Evolutionary conservation across 2,797 vertebrate genomes (phyloP).

Genomic region (Discoglossus pictus): DNA sequence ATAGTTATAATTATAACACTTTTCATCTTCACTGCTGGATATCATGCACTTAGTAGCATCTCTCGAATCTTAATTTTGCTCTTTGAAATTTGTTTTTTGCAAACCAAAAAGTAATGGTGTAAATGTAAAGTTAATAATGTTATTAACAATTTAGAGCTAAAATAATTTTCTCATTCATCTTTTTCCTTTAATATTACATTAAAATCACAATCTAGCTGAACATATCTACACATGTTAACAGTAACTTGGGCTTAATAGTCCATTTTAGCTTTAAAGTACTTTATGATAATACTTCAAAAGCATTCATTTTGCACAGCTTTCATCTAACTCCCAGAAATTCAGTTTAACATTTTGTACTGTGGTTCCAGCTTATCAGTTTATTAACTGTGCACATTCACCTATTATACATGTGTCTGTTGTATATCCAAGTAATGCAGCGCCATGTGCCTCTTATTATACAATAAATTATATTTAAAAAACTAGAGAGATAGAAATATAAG

Average conservation of each 20-base stretch:
- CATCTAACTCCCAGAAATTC: constrained; percentile 21
- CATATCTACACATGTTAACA: constrained; percentile 32
- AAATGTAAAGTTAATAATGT: constrained; percentile 9
- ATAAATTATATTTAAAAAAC: too few relatives aligned
- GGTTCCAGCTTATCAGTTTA: constrained; percentile 25
- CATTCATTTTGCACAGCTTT: constrained; percentile 34
- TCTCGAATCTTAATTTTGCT: constrained; percentile 36
- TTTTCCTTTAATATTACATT: constrained; percentile 21
- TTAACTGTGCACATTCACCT: constrained; percentile 22
- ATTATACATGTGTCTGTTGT: constrained; percentile 6
- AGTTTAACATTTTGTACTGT: constrained; percentile 30
- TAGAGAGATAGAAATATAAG: too few relatives aligned
- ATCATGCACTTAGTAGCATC: constrained; percentile 26
- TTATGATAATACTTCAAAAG: constrained; percentile 40
- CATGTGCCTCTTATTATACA: too few relatives aligned
- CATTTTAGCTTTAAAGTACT: constrained; percentile 37
- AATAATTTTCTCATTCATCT: constrained; percentile 17
- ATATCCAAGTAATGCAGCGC: too few relatives aligned
- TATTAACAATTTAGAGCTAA: constrained; percentile 21
- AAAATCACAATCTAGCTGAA: constrained; percentile 13
- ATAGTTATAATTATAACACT: constrained; percentile 36
- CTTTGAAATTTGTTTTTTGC: constrained; percentile 4
- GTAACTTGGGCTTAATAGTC: constrained; percentile 34
- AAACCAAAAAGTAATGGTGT: constrained; percentile 16
- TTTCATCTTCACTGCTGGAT: constrained; percentile 36